phyloP scores from a whole-genome alignment of 2,113 vertebrate genomes.

The Noctilio leporinus region DNA sequence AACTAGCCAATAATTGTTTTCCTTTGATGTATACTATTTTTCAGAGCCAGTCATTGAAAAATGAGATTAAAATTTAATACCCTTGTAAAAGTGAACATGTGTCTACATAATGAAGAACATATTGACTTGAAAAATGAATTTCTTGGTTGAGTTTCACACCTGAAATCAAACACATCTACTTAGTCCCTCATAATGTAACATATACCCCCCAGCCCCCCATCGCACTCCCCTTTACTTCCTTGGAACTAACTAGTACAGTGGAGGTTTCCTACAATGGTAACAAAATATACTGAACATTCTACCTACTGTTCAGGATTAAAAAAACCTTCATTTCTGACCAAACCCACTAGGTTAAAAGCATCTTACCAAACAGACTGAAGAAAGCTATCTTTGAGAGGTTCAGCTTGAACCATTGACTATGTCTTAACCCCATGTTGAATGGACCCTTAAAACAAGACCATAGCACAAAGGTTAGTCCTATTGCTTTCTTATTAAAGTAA shows the following conservation, averaged over 20 bases:
- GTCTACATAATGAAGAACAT: not conserved
- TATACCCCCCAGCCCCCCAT: not conserved
- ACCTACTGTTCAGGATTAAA: not conserved
- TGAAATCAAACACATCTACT: not conserved
- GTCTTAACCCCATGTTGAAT: not conserved
- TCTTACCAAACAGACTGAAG: not conserved
- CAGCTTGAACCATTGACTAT: not conserved
- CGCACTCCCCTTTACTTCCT: not conserved
- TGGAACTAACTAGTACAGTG: not conserved
- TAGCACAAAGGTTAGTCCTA: not conserved
- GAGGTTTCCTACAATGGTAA: not conserved
- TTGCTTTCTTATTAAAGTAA: not conserved
- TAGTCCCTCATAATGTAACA: not conserved
- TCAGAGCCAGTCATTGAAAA: conserved; percentile 15
- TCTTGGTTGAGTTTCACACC: not conserved
- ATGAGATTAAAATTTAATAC: conserved; percentile 16
- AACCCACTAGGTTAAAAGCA: not conserved
- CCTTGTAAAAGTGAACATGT: not conserved
- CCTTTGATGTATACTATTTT: conserved; percentile 9
- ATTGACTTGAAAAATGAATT: not conserved
- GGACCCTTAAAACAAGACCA: not conserved
- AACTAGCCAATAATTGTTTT: not conserved
- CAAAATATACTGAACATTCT: not conserved
- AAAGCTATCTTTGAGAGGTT: not conserved
- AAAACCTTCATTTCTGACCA: conserved; percentile 30